phyloP scores from a whole-genome alignment of 1,140 invertebrate genomes.

The Melipona quadrifasciata region DNA sequence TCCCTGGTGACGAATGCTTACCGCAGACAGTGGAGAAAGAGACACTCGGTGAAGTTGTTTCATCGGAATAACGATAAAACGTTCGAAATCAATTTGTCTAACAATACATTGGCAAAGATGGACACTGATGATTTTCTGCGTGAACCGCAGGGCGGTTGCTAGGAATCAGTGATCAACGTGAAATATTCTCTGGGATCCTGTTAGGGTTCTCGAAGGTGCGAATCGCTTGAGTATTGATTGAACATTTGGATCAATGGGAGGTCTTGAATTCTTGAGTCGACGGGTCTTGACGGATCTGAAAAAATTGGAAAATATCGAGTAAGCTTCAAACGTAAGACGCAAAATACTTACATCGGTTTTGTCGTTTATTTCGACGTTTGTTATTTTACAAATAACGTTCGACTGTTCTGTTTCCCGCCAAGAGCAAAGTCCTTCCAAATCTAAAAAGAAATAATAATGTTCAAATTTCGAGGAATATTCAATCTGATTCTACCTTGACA shows the following conservation, averaged over 20 bases:
- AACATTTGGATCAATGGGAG: background rate
- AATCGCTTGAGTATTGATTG: background rate
- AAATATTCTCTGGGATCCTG: background rate
- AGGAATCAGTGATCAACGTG: background rate
- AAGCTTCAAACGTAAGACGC: background rate
- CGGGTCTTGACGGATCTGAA: background rate
- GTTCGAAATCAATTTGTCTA: background rate
- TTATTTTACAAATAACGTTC: too few relatives aligned
- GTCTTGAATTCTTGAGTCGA: background rate
- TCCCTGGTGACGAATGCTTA: conserved; percentile 3
- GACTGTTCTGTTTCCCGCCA: background rate
- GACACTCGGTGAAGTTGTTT: background rate
- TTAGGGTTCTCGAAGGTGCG: background rate
- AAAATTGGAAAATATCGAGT: too few relatives aligned
- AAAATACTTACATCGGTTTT: background rate
- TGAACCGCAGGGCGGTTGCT: conserved; percentile 24
- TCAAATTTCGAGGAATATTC: background rate
- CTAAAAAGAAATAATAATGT: background rate
- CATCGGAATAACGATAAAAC: background rate
- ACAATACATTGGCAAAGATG: background rate
- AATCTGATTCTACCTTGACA: background rate
- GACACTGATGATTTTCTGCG: background rate
- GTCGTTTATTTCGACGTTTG: too few relatives aligned
- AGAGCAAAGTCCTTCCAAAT: background rate
- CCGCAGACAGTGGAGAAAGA: background rate